Base-by-base conservation (phyloP, 1,140 invertebrate genomes). In the Gonatopus flavifemur region DNA sequence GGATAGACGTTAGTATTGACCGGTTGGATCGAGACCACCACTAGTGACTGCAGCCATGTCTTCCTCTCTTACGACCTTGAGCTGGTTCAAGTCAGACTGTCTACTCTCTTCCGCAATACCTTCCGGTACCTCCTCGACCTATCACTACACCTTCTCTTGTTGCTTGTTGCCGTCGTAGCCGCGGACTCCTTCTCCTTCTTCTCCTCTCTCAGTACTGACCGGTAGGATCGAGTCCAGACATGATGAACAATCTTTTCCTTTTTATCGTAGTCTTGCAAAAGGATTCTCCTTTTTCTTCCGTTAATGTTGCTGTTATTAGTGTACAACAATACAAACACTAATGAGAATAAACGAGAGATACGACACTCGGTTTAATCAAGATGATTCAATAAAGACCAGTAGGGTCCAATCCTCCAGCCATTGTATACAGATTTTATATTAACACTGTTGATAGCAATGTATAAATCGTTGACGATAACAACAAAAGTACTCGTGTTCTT, bases 341-440 rank as follows among this genome's bases (percentile, higher is more conserved):
- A 8, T 38, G 8, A 25, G 41, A 13, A 19, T 20, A 24, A 42
- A 3, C 21, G 3, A 3, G 7, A 13, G 3, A n/a, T 4, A 42
- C 21, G 28, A 18, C 25, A 7, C 8, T 42, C 21, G 16, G 3
- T 22, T n/a, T n/a, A n/a, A n/a, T n/a, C n/a, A n/a, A n/a, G n/a
- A n/a, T n/a, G n/a, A n/a, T 59, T 70, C 45, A 74, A 49, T 74
- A 76, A 10, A 74, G 72, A 38, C 71, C 74, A 30, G 74, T 74
- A 12, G 74, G 74, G 51, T 76, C 74, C 32, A 76, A 64, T 59
- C 59, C 64, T 32, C 30, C 42, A 42, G 57, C 66, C 72, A 73
- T 74, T 50, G 55, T 65, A n/a, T n/a, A n/a, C n/a, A n/a, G n/a
- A n/a, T n/a, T n/a, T n/a, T n/a, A 52, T 62, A 54, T 52, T 50